Conservation (phyloP, 2,888 invertebrate genomes). For the Noctua janthe region DNA sequence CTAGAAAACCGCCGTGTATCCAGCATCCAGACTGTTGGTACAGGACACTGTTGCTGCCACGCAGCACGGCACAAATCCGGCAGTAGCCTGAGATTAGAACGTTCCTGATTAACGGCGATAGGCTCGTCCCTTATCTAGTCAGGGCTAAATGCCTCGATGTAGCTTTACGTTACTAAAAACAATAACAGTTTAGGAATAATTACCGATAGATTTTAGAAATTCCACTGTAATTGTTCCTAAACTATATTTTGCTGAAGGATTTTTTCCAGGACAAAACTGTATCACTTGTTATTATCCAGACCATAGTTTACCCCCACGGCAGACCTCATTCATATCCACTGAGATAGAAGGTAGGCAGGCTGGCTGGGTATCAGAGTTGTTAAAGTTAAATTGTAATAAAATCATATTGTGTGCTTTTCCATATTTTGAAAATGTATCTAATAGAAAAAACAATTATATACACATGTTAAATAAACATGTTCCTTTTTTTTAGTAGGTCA, state of each 20-base stretch:
- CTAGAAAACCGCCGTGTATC: not conserved
- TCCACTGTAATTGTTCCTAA: no score
- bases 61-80: slow-evolving; percentile 13
- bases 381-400: no score
- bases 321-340: not conserved
- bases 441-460: no score
- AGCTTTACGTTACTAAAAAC: not conserved
- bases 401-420: no score
- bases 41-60: slow-evolving; percentile 1
- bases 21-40: not conserved
- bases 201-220: not conserved
- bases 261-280: not conserved
- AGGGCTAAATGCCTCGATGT: slow-evolving; percentile 21
- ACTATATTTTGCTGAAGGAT: no score
- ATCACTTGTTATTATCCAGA: no score
- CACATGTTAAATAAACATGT: no score
- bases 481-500: no score
- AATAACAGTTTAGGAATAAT: not conserved
- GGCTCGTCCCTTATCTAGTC: slow-evolving; percentile 54
- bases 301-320: no score
- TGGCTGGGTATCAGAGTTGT: no score
- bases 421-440: no score
- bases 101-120: slow-evolving; percentile 46
- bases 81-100: slow-evolving; percentile 49
- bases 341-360: not conserved